Evolutionary conservation across 2,888 invertebrate species (phyloP).

Genomic region (Eupithecia centaureata): DNA sequence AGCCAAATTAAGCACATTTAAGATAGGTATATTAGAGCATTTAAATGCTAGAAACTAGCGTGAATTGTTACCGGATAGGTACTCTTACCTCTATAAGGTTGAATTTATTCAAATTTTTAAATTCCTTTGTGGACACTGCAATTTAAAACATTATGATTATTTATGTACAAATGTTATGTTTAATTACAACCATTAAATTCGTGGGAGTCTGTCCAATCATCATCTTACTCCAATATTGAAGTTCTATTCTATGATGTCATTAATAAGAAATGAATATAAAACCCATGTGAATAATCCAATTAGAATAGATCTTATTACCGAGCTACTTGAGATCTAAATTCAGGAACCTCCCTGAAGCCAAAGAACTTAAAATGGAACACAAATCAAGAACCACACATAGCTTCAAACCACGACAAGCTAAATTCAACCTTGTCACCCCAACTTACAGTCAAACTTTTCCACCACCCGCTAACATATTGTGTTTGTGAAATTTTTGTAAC

Average conservation of each 20-base stretch:
- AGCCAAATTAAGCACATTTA: not conserved
- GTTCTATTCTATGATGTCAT: conserved; percentile 22
- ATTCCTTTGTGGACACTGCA: too few species aligned
- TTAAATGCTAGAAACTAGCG: conserved; percentile 1
- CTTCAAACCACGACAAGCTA: conserved; percentile 43
- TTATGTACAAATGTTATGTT: too few species aligned
- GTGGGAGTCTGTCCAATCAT: not conserved
- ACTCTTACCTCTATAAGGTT: not conserved
- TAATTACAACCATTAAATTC: not conserved
- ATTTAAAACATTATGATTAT: too few species aligned
- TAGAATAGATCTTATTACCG: conserved; percentile 44
- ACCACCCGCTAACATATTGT: conserved; percentile 53
- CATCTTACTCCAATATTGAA: not conserved
- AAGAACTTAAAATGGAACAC: conserved; percentile 62
- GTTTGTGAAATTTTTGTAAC: conserved; percentile 49
- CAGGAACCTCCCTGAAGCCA: conserved; percentile 63
- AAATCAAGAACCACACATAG: conserved; percentile 50
- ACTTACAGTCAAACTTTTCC: conserved; percentile 51
- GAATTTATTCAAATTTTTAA: not conserved
- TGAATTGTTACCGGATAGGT: not conserved
- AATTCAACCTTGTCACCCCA: conserved; percentile 54
- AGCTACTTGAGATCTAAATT: conserved; percentile 51
- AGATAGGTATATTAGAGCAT: conserved; percentile 46
- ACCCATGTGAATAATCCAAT: conserved; percentile 28
- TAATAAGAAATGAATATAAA: conserved; percentile 7